A percentile compares a stretch with the other conserved stretches of the same genome.
These are phyloP conservation scores for Lytechinus pictus DNA, from an alignment of 35 echinoderm and acorn worm species.

Conservation along the genomic window DNA sequence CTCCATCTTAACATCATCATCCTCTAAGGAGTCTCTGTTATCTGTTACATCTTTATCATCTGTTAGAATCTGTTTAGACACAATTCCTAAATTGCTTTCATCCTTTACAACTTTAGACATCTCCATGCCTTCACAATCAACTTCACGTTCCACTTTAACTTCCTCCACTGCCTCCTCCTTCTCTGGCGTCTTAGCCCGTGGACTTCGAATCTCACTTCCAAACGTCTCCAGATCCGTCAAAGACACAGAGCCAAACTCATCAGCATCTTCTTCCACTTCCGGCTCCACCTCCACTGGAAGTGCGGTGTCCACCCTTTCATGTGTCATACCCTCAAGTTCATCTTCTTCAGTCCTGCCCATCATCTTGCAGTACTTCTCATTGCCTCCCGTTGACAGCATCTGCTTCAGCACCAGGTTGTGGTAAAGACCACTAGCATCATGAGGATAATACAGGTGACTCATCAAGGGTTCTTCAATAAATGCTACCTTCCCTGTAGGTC, in stretches of 20 bases:
- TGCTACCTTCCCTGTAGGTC: constrained; percentile 1
- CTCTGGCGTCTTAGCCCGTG: background rate
- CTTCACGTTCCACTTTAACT: background rate
- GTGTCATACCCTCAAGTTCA: background rate
- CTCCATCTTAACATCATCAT: background rate
- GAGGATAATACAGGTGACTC: constrained; percentile 47
- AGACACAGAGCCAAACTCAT: constrained; percentile 15
- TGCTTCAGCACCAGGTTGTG: constrained; percentile 21
- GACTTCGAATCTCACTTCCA: constrained; percentile 20
- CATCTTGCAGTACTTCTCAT: background rate
- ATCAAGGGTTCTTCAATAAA: constrained; percentile 54
- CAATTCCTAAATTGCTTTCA: background rate
- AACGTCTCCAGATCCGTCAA: constrained; percentile 51
- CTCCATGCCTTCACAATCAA: background rate
- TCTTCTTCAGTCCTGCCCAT: background rate
- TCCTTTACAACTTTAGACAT: background rate
- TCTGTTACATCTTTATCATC: background rate
- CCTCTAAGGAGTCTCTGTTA: background rate
- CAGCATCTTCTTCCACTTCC: background rate
- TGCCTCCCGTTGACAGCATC: background rate
- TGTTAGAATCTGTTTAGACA: background rate
- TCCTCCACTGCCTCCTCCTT: constrained; percentile 8
- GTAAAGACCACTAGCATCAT: constrained; percentile 53
- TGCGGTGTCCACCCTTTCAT: background rate
- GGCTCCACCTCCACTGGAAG: constrained; percentile 26